phyloP scores from a whole-genome alignment of 2,888 invertebrate genomes.

The Incurvaria masculella region DNA sequence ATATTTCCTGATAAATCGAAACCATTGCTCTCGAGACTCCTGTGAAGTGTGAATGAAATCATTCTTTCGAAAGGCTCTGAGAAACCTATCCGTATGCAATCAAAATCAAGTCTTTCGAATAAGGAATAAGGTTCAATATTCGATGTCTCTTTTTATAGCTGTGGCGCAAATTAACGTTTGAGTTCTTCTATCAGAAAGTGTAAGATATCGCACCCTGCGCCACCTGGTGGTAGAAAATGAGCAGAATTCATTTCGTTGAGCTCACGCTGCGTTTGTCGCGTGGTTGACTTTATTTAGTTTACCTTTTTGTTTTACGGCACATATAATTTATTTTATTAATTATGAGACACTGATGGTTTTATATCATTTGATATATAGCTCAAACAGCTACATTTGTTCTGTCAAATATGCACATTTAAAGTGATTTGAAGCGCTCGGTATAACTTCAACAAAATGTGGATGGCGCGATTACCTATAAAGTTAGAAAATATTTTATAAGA shows the following conservation, averaged over 20 bases:
- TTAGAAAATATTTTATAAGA: too few species aligned
- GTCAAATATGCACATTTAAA: too few species aligned
- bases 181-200: conserved; percentile 33
- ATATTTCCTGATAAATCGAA: conserved; percentile 28
- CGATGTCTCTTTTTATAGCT: background rate
- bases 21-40: conserved; percentile 7
- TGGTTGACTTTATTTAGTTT: background rate
- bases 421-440: too few species aligned
- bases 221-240: conserved; percentile 33
- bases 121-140: background rate
- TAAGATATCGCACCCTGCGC: conserved; percentile 27
- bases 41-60: conserved; percentile 7
- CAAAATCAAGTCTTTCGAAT: background rate
- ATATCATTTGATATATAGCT: too few species aligned
- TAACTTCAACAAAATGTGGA: too few species aligned
- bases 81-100: background rate
- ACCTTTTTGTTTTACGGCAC: background rate
- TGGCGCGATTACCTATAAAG: too few species aligned
- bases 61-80: background rate
- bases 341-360: too few species aligned
- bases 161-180: conserved; percentile 4
- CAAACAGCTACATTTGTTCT: too few species aligned
- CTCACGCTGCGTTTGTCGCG: conserved; percentile 42
- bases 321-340: too few species aligned
- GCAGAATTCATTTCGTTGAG: conserved; percentile 35